Conservation (phyloP, 1,140 invertebrate genomes). For the Pachypeltis micranthus region DNA sequence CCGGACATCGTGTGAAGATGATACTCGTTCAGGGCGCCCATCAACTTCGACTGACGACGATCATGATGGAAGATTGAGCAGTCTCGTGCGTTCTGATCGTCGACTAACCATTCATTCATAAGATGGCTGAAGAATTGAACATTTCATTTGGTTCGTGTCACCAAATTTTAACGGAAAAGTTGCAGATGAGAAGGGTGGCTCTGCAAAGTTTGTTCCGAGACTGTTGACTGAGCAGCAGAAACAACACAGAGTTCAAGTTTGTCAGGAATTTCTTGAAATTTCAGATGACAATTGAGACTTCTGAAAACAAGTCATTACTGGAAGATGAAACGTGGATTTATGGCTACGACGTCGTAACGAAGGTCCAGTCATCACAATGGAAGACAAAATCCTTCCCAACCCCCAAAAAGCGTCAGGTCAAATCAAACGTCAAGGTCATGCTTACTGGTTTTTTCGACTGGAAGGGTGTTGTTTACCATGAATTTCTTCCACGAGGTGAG, state of each 20-base stretch:
- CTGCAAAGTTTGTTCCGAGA: no score
- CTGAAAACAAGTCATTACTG: constrained; percentile 18
- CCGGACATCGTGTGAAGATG: no score
- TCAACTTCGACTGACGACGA: no score
- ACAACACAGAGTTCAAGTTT: not conserved
- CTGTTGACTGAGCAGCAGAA: no score
- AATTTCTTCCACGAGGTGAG: not conserved
- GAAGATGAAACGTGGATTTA: constrained; percentile 21
- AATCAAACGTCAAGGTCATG: not conserved
- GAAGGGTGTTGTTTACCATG: not conserved
- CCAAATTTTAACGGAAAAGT: no score
- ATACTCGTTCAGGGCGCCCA: no score
- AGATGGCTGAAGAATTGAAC: no score
- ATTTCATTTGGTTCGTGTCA: no score
- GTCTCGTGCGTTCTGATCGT: no score
- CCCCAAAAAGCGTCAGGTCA: not conserved
- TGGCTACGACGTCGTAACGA: constrained; percentile 13
- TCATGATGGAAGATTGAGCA: no score
- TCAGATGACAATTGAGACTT: not conserved
- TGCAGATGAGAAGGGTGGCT: no score
- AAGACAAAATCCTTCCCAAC: not conserved
- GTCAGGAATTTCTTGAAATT: not conserved
- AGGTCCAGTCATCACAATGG: not conserved
- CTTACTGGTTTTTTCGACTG: not conserved
- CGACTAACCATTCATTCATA: no score